Evolutionary conservation across 2,797 vertebrate species (phyloP).

Genomic region (Lerista edwardsae): DNA sequence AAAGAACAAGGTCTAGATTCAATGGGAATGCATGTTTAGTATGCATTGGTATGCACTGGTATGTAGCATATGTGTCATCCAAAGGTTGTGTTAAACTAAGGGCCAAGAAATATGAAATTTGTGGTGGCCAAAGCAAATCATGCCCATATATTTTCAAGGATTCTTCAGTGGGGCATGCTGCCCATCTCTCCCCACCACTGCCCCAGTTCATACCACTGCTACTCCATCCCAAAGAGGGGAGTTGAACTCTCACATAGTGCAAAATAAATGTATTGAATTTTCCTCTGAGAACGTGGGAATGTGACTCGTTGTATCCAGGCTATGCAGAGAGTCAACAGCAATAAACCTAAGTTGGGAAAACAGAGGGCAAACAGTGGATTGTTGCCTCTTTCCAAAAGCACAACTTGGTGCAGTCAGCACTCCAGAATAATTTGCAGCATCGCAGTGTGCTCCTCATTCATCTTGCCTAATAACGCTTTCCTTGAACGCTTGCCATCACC

Average conservation of each 20-base stretch:
- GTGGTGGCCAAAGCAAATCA: neutral
- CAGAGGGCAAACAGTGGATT: neutral
- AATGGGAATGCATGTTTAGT: neutral
- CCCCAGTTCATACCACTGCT: neutral
- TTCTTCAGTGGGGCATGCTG: neutral
- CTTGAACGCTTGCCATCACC: neutral
- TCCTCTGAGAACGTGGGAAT: neutral
- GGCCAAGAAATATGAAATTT: neutral
- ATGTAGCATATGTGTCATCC: no score
- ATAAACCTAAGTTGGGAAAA: neutral
- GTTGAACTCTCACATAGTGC: neutral
- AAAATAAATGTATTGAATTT: neutral
- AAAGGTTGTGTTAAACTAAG: neutral
- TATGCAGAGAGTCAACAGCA: slow-evolving; percentile 4
- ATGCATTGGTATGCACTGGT: neutral
- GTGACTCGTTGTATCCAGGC: neutral
- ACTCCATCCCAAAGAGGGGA: neutral
- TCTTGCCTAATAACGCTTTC: neutral
- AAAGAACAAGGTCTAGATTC: neutral
- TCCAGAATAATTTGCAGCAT: accelerated
- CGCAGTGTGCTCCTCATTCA: neutral
- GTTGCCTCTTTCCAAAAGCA: neutral
- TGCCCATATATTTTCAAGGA: neutral
- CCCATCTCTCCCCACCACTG: neutral
- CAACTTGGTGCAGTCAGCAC: neutral